Percentiles rank a stretch among this genome's conserved stretches.
These are phyloP conservation scores for Microplitis deprimator DNA, from an alignment of 2,888 invertebrate species.

Conservation along the genomic window DNA sequence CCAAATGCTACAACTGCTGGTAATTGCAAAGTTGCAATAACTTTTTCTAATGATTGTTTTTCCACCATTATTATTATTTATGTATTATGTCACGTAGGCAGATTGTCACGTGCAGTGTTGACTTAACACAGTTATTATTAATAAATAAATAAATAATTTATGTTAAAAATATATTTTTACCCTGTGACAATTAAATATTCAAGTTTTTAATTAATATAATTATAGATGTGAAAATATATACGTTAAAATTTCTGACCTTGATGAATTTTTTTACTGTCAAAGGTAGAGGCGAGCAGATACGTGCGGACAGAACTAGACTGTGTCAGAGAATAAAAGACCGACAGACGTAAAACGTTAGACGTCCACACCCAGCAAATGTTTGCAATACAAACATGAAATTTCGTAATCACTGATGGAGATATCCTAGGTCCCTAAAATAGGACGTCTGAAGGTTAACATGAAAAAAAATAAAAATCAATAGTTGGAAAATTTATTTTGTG, in stretches of 20 bases:
- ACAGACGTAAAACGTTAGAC: not conserved
- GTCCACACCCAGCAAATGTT: not conserved
- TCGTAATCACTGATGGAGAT: slow-evolving; percentile 12
- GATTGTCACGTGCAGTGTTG: not conserved
- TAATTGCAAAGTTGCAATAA: slow-evolving; percentile 49
- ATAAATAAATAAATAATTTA: no score
- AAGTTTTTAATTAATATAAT: not conserved
- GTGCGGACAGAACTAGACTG: not conserved
- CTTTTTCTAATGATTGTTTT: slow-evolving; percentile 52
- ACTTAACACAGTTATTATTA: not conserved
- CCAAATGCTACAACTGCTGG: slow-evolving; percentile 66
- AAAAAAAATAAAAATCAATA: slow-evolving; percentile 15
- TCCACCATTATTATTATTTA: slow-evolving; percentile 51
- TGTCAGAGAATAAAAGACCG: not conserved
- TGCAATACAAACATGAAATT: slow-evolving; percentile 26
- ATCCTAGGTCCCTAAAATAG: slow-evolving; percentile 6
- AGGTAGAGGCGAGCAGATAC: not conserved
- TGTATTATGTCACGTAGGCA: not conserved
- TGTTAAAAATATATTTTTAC: not conserved
- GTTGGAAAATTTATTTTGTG: not conserved
- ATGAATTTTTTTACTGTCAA: not conserved
- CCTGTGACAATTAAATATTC: not conserved
- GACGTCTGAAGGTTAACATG: slow-evolving; percentile 10
- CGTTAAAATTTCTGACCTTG: not conserved
- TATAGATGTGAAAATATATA: not conserved